Base-by-base conservation (phyloP, 2,888 invertebrate genomes). In the Laspeyria flexula region DNA sequence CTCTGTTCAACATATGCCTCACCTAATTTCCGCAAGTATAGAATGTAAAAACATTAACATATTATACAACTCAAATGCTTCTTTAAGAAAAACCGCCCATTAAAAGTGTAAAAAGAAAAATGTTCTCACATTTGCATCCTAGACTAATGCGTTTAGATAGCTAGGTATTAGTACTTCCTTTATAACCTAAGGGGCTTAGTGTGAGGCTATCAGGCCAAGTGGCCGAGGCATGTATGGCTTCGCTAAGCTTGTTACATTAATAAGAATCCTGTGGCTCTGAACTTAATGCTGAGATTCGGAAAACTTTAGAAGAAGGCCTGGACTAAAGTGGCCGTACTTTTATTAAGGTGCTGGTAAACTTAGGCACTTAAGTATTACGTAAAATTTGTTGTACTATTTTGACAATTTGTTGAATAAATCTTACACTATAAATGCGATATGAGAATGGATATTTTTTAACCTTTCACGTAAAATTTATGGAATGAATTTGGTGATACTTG, bases 191-290 rank as follows among this genome's bases (percentile, higher is more conserved):
- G 81, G 64, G 72, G 82, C 82, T 88, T 86, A 81, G 70, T 61
- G 60, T 75, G 69, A 79, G 66, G 74, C 75, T 73, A 73, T 84
- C 77, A 75, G 86, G 87, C 86, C 87, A 89, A 90, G 89, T 86
- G 86, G 81, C 53, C 49, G 49, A 51, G 43, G 38, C 56, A 60
- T 69, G 71, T 75, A 76, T 66, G 89, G 86, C 80, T 87, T 86
- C 87, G 52, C 51, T 86, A 87, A 88, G 83, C 83, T 71, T 74
- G 78, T 84, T 85, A 84, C 79, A 82, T 83, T 81, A 77, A 73
- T 82, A 77, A 80, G 73, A 71, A 56, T 61, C 58, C 64, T 62
- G 50, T 33, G 33, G 25, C 11, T 18, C 33, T 15, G 37, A 23
- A 46, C 55, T 61, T 40, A 56, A 47, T 43, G 50, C 31, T 31